Evolutionary conservation across 2,888 invertebrate genomes (phyloP).

Genomic region (Carcina quercana): DNA sequence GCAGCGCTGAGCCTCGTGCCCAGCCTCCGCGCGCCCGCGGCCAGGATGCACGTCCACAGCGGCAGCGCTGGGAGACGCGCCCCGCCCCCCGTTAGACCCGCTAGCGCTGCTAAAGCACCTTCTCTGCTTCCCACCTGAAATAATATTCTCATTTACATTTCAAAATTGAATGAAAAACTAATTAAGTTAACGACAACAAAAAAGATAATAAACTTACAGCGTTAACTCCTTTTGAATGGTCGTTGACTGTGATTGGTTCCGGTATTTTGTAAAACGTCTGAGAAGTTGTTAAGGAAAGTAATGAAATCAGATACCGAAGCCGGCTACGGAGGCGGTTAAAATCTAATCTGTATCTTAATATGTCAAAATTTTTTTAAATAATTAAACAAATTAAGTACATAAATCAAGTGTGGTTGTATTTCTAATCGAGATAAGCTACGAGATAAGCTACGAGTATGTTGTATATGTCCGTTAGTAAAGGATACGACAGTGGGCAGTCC

Average conservation of each 20-base stretch:
- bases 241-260: constrained; percentile 58
- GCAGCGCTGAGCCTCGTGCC: constrained; percentile 81
- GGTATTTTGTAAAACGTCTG: constrained; percentile 77
- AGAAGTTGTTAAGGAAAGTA: constrained; percentile 28
- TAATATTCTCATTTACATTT: too few species aligned
- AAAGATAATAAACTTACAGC: constrained; percentile 37
- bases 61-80: constrained; percentile 85
- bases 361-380: too few species aligned
- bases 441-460: too few species aligned
- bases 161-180: too few species aligned
- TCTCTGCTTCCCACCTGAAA: constrained; percentile 63
- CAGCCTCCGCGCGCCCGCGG: constrained; percentile 82
- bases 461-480: too few species aligned
- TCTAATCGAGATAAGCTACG: too few species aligned
- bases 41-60: constrained; percentile 87
- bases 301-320: too few species aligned
- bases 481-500: constrained; percentile 93
- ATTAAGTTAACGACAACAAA: too few species aligned
- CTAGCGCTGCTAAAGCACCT: constrained; percentile 73
- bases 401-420: too few species aligned
- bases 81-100: constrained; percentile 71
- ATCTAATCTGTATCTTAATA: too few species aligned
- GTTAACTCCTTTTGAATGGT: constrained; percentile 49
- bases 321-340: too few species aligned
- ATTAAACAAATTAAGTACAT: too few species aligned